Evolutionary conservation across 2,797 vertebrate genomes (phyloP).

Genomic region (Crax fasciolata): DNA sequence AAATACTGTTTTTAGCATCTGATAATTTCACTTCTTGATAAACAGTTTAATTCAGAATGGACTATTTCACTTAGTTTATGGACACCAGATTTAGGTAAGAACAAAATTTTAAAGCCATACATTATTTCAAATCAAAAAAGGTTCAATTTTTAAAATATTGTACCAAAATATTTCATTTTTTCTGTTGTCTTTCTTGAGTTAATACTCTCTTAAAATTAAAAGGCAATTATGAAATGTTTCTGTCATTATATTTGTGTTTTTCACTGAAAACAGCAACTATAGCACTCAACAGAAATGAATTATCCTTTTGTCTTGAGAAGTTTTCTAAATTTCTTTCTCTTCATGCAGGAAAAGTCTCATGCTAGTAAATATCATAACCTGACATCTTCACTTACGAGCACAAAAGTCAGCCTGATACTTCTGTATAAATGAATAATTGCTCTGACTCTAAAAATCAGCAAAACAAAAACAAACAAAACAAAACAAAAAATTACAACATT

Average conservation of each 20-base stretch:
- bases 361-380: background rate
- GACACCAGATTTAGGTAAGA: background rate
- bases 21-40: background rate
- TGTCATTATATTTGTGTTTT: background rate
- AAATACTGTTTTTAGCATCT: background rate
- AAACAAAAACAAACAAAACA: background rate
- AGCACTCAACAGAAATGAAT: background rate
- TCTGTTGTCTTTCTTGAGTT: fast-evolving
- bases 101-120: background rate
- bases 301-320: background rate
- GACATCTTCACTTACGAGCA: background rate
- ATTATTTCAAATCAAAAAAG: background rate
- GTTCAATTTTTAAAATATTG: fast-evolving
- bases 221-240: background rate
- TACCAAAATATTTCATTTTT: background rate
- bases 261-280: background rate
- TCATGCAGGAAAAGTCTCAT: background rate
- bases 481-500: background rate
- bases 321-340: background rate
- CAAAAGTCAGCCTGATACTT: background rate
- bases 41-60: background rate
- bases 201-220: background rate
- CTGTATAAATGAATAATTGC: constrained; percentile 4
- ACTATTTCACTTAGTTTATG: background rate
- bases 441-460: background rate